phyloP scores from a whole-genome alignment of 1,140 invertebrate genomes.

The Anthonomus grandis region DNA sequence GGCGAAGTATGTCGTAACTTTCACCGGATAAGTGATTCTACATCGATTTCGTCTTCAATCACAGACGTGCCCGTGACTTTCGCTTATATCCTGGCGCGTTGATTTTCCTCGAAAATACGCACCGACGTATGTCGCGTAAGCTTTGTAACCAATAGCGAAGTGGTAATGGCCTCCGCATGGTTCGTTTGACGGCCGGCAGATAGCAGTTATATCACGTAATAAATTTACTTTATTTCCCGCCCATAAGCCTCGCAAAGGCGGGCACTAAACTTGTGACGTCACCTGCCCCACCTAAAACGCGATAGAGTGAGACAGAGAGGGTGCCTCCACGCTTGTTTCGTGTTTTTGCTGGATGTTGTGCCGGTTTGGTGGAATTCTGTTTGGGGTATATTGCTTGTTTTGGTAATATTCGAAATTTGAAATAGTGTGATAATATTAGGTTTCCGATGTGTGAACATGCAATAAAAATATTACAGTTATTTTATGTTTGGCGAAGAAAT shows the following conservation, averaged over 20 bases:
- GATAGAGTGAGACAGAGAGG: constrained; percentile 2
- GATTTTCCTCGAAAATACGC: neutral
- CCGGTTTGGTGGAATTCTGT: constrained; percentile 11
- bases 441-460: constrained; percentile 16
- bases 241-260: constrained; percentile 45
- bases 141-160: constrained; percentile 44
- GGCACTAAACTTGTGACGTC: constrained; percentile 35
- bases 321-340: constrained; percentile 18
- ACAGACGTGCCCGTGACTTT: constrained; percentile 23
- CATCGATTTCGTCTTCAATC: constrained; percentile 36
- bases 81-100: constrained; percentile 16
- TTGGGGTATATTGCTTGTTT: constrained; percentile 18
- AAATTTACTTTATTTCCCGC: constrained; percentile 50
- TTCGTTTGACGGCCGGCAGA: constrained; percentile 50
- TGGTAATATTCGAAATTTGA: constrained; percentile 25
- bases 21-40: constrained; percentile 27
- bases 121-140: constrained; percentile 18
- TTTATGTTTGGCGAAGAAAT: constrained; percentile 6
- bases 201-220: constrained; percentile 51
- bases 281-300: constrained; percentile 30
- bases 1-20: constrained; percentile 37
- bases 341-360: constrained; percentile 1
- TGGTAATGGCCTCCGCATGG: constrained; percentile 50
- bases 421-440: constrained; percentile 20
- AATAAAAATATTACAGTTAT: constrained; percentile 18